Percentiles rank a stretch among this genome's conserved stretches.
These are phyloP conservation scores for Aleiodes testaceus DNA, from an alignment of 2,888 invertebrate genomes.

Conservation along the genomic window DNA sequence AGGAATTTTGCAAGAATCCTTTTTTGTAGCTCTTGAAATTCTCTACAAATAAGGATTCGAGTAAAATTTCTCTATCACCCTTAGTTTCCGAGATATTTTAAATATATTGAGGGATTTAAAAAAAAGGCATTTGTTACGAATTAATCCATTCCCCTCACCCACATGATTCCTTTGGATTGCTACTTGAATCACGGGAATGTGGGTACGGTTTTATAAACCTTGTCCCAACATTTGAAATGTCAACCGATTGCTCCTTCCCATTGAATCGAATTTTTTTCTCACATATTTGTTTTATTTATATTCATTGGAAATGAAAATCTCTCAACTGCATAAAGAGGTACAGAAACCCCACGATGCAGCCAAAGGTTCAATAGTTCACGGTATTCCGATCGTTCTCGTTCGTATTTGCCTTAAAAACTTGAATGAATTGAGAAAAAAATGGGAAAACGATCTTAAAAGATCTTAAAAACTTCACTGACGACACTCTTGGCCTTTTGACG, in stretches of 20 bases:
- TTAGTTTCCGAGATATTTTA: too few species aligned
- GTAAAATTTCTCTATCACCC: too few species aligned
- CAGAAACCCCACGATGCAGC: conserved; percentile 58
- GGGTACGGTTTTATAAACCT: conserved; percentile 59
- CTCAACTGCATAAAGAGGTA: conserved; percentile 10
- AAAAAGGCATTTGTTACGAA: conserved; percentile 28
- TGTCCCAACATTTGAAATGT: conserved; percentile 41
- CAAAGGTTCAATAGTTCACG: conserved; percentile 66
- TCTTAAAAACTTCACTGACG: conserved; percentile 58
- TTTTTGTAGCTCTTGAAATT: too few species aligned
- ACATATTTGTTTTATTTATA: conserved; percentile 26
- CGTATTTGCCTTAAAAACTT: conserved; percentile 20
- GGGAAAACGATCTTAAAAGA: conserved; percentile 24
- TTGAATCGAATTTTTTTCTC: conserved; percentile 31
- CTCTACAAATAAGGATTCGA: too few species aligned
- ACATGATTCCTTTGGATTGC: conserved; percentile 46
- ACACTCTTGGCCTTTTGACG: conserved; percentile 64
- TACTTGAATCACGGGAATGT: conserved; percentile 61
- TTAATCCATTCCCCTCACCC: conserved; percentile 35
- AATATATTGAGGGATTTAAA: too few species aligned
- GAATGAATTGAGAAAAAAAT: too few species aligned
- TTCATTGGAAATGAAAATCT: conserved; percentile 7
- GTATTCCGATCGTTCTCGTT: conserved; percentile 26
- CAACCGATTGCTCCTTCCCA: conserved; percentile 35
- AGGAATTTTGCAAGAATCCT: too few species aligned